Percentiles rank a stretch among this genome's conserved stretches.
These are phyloP conservation scores for Ennomos quercinarius DNA, from an alignment of 2,888 invertebrate species.

Conservation along the genomic window DNA sequence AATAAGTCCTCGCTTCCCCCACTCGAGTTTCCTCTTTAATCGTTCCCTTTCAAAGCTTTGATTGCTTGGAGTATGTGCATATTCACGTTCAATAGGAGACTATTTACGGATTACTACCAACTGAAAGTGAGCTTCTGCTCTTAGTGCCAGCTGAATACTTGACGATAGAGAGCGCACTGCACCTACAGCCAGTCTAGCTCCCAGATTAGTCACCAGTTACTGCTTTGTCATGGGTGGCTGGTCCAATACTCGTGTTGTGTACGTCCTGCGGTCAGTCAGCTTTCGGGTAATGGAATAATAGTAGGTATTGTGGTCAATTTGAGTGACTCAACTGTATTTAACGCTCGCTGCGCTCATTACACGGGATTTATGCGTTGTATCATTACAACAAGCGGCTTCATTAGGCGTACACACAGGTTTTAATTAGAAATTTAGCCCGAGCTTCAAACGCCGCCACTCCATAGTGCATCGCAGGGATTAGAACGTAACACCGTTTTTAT, in stretches of 20 bases:
- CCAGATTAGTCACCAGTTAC: conserved; percentile 14
- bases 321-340: conserved; percentile 78
- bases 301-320: conserved; percentile 76
- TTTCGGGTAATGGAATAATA: conserved; percentile 77
- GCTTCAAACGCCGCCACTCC: conserved; percentile 51
- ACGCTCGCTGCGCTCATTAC: conserved; percentile 78
- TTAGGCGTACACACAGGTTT: conserved; percentile 73
- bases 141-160: conserved; percentile 45
- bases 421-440: conserved; percentile 71
- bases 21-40: conserved; percentile 36
- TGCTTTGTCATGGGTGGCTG: conserved; percentile 34
- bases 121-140: conserved; percentile 36
- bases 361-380: conserved; percentile 79
- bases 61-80: conserved; percentile 40
- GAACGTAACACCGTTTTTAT: conserved; percentile 36
- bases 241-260: conserved; percentile 46
- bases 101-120: conserved; percentile 36
- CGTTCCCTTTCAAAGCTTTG: conserved; percentile 37
- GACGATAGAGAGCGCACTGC: conserved; percentile 43
- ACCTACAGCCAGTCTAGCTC: conserved; percentile 27
- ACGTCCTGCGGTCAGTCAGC: conserved; percentile 57
- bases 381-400: conserved; percentile 69
- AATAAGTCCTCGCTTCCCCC: conserved; percentile 30
- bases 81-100: conserved; percentile 38
- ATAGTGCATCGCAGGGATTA: conserved; percentile 44